Evolutionary conservation across 2,888 invertebrate species (phyloP).

Genomic region (Ectemnius lituratus): DNA sequence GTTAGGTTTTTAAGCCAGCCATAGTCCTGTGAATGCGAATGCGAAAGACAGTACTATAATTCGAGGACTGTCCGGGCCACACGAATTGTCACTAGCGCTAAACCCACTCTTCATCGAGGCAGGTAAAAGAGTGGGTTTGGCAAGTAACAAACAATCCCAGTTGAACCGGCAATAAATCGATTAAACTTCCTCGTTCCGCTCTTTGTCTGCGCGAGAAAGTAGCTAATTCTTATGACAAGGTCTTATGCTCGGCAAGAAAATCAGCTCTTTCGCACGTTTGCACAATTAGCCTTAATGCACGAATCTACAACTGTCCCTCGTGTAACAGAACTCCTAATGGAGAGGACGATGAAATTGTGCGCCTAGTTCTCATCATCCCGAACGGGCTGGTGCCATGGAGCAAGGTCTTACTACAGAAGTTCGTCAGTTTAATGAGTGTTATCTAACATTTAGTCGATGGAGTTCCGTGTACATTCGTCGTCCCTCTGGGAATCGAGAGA

Average conservation of each 20-base stretch:
- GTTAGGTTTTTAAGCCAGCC: neutral
- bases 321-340: too few relatives aligned
- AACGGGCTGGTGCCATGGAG: neutral
- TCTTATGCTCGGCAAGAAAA: neutral
- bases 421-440: constrained; percentile 10
- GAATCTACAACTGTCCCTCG: too few relatives aligned
- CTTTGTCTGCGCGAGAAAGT: constrained; percentile 49
- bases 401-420: constrained; percentile 10
- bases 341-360: too few relatives aligned
- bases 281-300: neutral
- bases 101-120: neutral
- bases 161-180: constrained; percentile 29
- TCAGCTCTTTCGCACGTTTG: neutral
- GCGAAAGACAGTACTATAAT: neutral
- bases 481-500: constrained; percentile 7
- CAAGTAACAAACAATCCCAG: constrained; percentile 17
- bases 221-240: constrained; percentile 33
- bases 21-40: neutral
- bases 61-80: neutral
- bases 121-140: neutral
- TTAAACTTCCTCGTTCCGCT: constrained; percentile 52
- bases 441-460: constrained; percentile 1
- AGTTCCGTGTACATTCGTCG: constrained; percentile 14
- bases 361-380: neutral
- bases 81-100: neutral